Evolutionary conservation across 2,113 vertebrate genomes (phyloP).

Genomic region (Phalacrocorax pelagicus): DNA sequence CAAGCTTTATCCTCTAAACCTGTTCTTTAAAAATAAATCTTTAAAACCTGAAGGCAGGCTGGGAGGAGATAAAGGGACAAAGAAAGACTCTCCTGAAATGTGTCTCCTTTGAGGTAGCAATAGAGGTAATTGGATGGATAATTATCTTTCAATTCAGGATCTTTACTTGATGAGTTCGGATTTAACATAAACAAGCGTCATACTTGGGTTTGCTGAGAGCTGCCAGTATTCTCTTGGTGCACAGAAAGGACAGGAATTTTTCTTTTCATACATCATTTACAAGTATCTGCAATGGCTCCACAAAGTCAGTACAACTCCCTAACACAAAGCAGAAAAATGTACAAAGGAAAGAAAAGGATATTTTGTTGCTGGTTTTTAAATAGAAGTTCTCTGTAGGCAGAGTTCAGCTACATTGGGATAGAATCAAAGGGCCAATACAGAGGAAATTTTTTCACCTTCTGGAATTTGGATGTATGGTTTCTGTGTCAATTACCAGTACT

Average conservation of each 20-base stretch:
- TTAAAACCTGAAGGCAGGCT: neutral
- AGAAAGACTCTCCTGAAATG: neutral
- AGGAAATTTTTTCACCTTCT: neutral
- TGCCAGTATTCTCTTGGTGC: neutral
- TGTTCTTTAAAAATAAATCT: neutral
- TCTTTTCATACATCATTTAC: constrained; percentile 57
- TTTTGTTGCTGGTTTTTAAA: constrained; percentile 45
- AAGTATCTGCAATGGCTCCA: constrained; percentile 44
- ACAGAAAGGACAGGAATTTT: constrained; percentile 1
- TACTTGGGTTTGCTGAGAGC: neutral
- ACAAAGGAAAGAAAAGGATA: constrained; percentile 35
- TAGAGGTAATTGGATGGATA: neutral
- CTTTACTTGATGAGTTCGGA: neutral
- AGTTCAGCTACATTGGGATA: neutral
- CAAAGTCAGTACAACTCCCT: constrained; percentile 15
- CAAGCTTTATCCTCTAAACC: neutral
- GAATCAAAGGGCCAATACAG: neutral
- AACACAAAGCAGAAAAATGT: constrained; percentile 14
- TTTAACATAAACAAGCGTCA: constrained; percentile 4
- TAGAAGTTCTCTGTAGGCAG: constrained; percentile 27
- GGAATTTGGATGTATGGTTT: constrained; percentile 23
- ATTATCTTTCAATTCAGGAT: neutral
- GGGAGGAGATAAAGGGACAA: neutral
- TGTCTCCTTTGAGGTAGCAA: neutral
- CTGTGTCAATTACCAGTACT: constrained; percentile 21